A percentile compares a stretch with the other conserved stretches of the same genome.
These are phyloP conservation scores for Ladona fulva DNA, from an alignment of 1,140 invertebrate species.

Conservation along the genomic window DNA sequence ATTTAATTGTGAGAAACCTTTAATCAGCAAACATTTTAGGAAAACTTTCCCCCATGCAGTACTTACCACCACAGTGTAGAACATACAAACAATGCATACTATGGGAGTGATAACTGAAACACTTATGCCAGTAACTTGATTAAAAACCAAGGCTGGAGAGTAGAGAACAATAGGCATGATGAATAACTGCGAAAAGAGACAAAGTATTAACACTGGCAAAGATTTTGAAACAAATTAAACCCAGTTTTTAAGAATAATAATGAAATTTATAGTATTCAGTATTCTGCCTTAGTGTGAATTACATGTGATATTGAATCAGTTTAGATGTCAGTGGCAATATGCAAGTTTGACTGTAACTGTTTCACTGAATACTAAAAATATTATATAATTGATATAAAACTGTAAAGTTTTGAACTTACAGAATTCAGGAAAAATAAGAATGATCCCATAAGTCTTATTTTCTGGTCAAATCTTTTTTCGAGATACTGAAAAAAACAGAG, in stretches of 20 bases:
- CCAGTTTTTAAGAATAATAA: no score
- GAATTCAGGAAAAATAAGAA: conserved; percentile 57
- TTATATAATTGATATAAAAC: no score
- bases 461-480: conserved; percentile 54
- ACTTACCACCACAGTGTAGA: conserved; percentile 30
- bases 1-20: no score
- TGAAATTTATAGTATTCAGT: conserved; percentile 18
- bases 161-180: conserved; percentile 70
- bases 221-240: no score
- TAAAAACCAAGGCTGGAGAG: conserved; percentile 81
- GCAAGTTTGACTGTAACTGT: no score
- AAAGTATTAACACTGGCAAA: no score
- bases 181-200: background rate
- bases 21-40: no score
- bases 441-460: conserved; percentile 53
- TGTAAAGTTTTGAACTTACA: conserved; percentile 45
- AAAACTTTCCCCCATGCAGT: no score
- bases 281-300: conserved; percentile 15
- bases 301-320: no score
- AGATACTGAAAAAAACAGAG: conserved; percentile 58
- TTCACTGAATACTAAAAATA: no score
- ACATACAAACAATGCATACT: conserved; percentile 23
- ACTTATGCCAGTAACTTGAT: conserved; percentile 42
- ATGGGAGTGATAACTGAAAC: conserved; percentile 19
- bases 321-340: no score